Conservation (phyloP, 2,797 vertebrate genomes). For the Coluber constrictor region DNA sequence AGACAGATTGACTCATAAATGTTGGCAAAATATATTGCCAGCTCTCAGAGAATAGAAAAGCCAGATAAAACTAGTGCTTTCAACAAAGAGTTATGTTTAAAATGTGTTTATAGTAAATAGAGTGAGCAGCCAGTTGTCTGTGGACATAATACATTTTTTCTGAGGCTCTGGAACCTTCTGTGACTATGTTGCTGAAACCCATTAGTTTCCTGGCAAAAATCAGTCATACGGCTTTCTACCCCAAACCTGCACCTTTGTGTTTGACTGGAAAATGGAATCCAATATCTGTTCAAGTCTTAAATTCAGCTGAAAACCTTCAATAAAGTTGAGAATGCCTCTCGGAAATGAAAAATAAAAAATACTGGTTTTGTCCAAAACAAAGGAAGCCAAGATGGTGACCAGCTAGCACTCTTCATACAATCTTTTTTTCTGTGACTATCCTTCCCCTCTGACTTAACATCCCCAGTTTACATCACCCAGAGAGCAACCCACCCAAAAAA, state of each 20-base stretch:
- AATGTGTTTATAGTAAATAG: constrained; percentile 6
- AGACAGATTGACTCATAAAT: constrained; percentile 51
- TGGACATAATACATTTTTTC: background rate
- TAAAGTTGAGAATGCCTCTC: background rate
- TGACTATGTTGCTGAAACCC: background rate
- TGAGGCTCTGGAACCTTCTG: background rate
- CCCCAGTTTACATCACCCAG: background rate
- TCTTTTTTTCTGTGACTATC: background rate
- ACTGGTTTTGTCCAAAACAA: background rate
- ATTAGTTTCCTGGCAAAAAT: background rate
- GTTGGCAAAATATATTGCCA: constrained; percentile 31
- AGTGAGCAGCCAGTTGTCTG: background rate
- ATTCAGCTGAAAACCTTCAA: background rate
- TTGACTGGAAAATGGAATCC: background rate
- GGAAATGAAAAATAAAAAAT: background rate
- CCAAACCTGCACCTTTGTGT: background rate
- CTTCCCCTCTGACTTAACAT: background rate
- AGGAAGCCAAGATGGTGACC: background rate
- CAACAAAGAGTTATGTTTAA: constrained; percentile 37
- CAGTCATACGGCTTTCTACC: background rate
- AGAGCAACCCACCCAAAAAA: background rate
- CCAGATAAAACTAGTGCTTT: constrained; percentile 31
- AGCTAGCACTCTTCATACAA: background rate
- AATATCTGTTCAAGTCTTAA: background rate
- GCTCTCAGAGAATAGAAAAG: constrained; percentile 34